Evolutionary conservation across 2,888 invertebrate genomes (phyloP).

Genomic region (Dicranocentrus wangi): DNA sequence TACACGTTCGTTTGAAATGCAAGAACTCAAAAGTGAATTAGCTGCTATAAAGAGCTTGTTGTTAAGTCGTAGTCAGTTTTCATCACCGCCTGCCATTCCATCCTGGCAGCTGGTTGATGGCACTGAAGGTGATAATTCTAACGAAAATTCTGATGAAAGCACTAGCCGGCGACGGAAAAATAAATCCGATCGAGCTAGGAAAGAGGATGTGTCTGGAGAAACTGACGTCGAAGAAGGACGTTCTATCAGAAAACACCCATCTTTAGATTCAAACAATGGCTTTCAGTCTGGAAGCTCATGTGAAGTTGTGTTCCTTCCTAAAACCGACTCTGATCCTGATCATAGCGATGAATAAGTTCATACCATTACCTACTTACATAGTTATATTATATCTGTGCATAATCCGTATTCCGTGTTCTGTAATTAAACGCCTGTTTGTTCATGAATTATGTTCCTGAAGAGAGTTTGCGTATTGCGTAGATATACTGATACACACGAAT

Average conservation of each 20-base stretch:
- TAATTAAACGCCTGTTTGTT: no score
- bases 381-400: neutral
- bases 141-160: slow-evolving; percentile 67
- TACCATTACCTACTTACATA: no score
- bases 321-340: slow-evolving; percentile 70
- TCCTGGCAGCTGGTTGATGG: slow-evolving; percentile 72
- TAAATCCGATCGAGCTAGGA: slow-evolving; percentile 48
- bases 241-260: slow-evolving; percentile 68
- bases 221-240: slow-evolving; percentile 50
- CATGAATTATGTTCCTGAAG: no score
- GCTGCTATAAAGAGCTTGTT: slow-evolving; percentile 84
- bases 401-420: no score
- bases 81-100: slow-evolving; percentile 70
- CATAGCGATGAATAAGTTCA: slow-evolving; percentile 69
- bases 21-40: slow-evolving; percentile 82
- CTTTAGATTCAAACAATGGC: slow-evolving; percentile 70
- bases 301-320: slow-evolving; percentile 72
- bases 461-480: no score
- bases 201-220: slow-evolving; percentile 49
- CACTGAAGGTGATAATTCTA: slow-evolving; percentile 63
- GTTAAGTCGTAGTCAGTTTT: slow-evolving; percentile 76
- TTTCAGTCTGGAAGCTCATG: slow-evolving; percentile 71
- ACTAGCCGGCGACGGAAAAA: slow-evolving; percentile 49
- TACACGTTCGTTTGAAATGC: slow-evolving; percentile 76
- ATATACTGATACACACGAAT: no score